phyloP scores from a whole-genome alignment of 2,113 vertebrate genomes.

The Herpailurus yagouaroundi region DNA sequence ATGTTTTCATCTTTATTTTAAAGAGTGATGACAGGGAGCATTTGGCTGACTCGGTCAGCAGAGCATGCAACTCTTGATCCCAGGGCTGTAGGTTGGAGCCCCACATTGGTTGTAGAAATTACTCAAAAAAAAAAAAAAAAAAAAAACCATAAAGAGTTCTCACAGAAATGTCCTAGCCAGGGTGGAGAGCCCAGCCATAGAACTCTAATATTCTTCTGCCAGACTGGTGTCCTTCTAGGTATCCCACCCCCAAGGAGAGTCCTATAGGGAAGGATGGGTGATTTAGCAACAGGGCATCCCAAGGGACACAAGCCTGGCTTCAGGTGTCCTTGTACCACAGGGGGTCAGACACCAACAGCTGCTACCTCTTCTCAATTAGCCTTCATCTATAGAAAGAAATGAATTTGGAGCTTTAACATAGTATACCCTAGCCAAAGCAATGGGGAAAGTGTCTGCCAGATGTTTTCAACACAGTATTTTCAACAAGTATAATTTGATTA shows the following conservation, averaged over 20 bases:
- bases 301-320: too few species aligned
- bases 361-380: not conserved
- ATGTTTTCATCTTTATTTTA: not conserved
- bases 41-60: not conserved
- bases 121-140: not conserved
- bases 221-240: not conserved
- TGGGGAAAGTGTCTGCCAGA: not conserved
- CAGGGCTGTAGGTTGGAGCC: not conserved
- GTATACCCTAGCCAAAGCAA: not conserved
- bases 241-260: rapidly evolving
- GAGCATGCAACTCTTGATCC: too few species aligned
- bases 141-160: not conserved
- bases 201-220: not conserved
- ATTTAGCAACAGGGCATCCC: not conserved
- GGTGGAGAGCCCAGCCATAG: rapidly evolving
- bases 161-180: not conserved
- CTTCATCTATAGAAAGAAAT: not conserved
- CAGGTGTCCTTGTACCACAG: too few species aligned
- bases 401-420: not conserved
- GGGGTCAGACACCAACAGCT: not conserved
- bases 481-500: not conserved
- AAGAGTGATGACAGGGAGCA: not conserved
- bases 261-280: rapidly evolving
- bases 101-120: not conserved
- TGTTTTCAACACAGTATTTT: not conserved